phyloP scores from a whole-genome alignment of 1,140 invertebrate species.

The Aplysia californica region DNA sequence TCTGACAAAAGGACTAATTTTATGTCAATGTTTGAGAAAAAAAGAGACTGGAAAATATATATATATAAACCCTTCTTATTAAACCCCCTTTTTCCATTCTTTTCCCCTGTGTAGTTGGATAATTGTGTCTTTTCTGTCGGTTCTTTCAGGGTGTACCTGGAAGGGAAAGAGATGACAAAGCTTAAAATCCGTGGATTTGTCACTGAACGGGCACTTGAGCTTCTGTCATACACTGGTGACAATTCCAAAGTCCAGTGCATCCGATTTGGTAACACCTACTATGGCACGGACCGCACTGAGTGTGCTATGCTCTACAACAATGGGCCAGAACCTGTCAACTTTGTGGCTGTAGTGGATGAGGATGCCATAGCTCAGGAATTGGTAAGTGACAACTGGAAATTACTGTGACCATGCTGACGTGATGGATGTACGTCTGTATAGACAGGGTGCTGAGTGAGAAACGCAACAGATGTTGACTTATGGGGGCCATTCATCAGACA shows the following conservation, averaged over 20 bases:
- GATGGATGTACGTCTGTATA: too few species aligned
- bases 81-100: too few species aligned
- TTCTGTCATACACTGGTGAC: background rate
- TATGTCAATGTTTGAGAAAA: too few species aligned
- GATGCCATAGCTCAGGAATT: constrained; percentile 65
- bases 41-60: too few species aligned
- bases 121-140: too few species aligned
- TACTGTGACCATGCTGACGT: too few species aligned
- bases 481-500: too few species aligned
- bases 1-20: too few species aligned
- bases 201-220: constrained; percentile 35
- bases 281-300: constrained; percentile 65
- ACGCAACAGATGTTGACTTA: too few species aligned
- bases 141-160: constrained; percentile 60
- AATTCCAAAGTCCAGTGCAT: constrained; percentile 51
- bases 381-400: constrained; percentile 53
- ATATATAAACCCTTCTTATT: too few species aligned
- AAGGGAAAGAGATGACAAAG: constrained; percentile 47
- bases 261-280: constrained; percentile 66
- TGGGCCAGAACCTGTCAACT: constrained; percentile 63
- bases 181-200: constrained; percentile 57
- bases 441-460: too few species aligned
- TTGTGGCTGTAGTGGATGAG: constrained; percentile 67
- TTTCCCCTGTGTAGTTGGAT: too few species aligned
- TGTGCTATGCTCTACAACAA: constrained; percentile 64